Evolutionary conservation across 2,797 vertebrate genomes (phyloP), one percentile per base, ranked within the genome.

Genomic region (Manis pentadactyla): DNA sequence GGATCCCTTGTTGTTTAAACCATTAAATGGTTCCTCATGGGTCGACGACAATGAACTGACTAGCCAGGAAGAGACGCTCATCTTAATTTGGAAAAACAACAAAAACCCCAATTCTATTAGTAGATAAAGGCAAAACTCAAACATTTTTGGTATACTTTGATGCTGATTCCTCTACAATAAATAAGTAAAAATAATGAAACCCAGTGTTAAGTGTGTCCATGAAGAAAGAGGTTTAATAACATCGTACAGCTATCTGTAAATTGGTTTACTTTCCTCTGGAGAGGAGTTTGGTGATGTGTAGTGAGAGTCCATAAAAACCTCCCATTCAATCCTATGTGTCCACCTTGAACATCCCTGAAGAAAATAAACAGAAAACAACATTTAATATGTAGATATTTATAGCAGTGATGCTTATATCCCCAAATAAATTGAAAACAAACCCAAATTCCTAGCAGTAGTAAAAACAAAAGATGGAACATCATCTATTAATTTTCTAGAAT

Each of bases 311-410:
- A 77, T 96, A 84, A 96, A 91, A 87, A 46, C 4, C 21, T 89
- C 37, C 42, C 49, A 79, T 73, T 97, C 84, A 78, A 84, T 90
- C 49, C 9, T 77, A 10, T 46, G 25, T 81, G 87, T 96, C 64
- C 18, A 90, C 29, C 55, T 88, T 66, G 31, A 96, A 71, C 68
- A 59, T 68, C n/a, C 71, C 49, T 86, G n/a, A 87, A 94, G 92
- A 95, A 95, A 93, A 94, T 89, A 69, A 96, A 95, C 68, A 61
- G 74, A 93, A 94, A 83, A 71, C 34, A 93, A 34, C 71, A 92
- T 92, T 96, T 96, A 94, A 78, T 74, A 51, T 9, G 9, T 81
- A 71, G 18, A 3, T 95, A 71, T 84, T 94, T 95, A 90, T 15
- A 77, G 53, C 79, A 85, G 21, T 23, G 19, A 82, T 14, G n/a